Evolutionary conservation across 64 coral and sea anemone species (phyloP), one percentile per base, ranked within the genome.

Genomic region (Catalaphyllia jardinei): DNA sequence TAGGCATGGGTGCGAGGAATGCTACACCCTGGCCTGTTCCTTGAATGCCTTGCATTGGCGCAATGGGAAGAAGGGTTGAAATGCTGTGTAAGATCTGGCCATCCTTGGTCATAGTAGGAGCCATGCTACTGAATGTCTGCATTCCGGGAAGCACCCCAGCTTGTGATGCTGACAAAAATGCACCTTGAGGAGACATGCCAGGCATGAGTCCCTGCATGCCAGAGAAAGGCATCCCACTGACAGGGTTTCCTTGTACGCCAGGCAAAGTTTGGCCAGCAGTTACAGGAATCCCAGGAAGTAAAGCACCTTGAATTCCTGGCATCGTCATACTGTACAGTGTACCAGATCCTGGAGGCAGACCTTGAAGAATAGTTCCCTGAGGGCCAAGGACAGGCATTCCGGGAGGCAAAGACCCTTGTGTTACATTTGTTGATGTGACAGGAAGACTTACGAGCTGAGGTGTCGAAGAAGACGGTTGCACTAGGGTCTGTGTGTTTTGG

Each of bases 61-160:
- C 80, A 14, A 96, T 89, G 2, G 95, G 95, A 65, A 96, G 63
- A 9, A 96, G 77, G 18, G 95, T 96, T 18, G 91, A 91, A 29
- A 96, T 92, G 67, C 90, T 96, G 75, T 96, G 95, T 27, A 96
- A 73, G 42, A 96, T 92, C 87, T 96, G 95, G 2, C 95, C 95
- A 73, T 96, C 95, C 31, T 91, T 96, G 50, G 61, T 92, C 75
- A 96, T 92, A 51, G 86, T 79, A 51, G 86, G 87, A 52, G 92
- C 86, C 62, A 93, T 89, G 72, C 87, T 84, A 54, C 78, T 93
- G 30, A 87, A 80, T 57, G 92, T 73, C 46, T 88, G 86, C 79
- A 93, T 83, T 5, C 92, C 92, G 39, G 87, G 92, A 62, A 93
- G 81, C 35, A 84, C 81, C 31, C 81, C 81, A 84, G 31, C 81